Evolutionary conservation across 2,797 vertebrate species (phyloP), one percentile per base, ranked within the genome.

Genomic region (Tapera naevia): DNA sequence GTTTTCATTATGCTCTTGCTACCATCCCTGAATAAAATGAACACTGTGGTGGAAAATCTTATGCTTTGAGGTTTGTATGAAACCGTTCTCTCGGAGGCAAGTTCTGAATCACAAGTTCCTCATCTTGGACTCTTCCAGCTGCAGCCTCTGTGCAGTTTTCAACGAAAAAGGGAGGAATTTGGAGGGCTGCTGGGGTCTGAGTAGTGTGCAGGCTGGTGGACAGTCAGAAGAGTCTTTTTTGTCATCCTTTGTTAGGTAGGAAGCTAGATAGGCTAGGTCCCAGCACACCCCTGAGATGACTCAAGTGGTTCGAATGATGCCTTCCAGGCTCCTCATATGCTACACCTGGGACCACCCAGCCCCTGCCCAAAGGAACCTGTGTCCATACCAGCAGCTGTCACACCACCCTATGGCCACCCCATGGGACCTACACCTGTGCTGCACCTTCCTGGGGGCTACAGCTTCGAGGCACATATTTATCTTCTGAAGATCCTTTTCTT

Each of bases 21-120:
- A 72, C 58, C 10, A 11, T 35, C 9, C 25, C 35, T 17, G 18
- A 80, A n/a, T 50, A 78, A 87, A 94, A 80, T 2, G 1, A 74
- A 54, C 13, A 32, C 5, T 5, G 4, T 23, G 50, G 22, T 57
- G 41, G 78, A 53, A 85, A 87, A 84, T 21, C 8, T 58, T 23
- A n/a, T 13, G 10, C 10, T 46, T 60, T 39, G 56, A 66, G 14
- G 43, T 84, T 58, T n/a, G 13, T 27, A 41, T 33, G 13, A 81
- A 81, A 73, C 1, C 0, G 33, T 39, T 22, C 13, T 25, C 16
- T 5, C 2, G 1, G 2, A 13, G 17, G 56, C 10, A 61, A 56
- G 10, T 61, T 93, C 25, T 56, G 9, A 11, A 13, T 16, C 21
- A 48, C 22, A 48, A 48, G 88, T 91, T 64, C 45, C 32, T 67